These are phyloP conservation scores for Trinorchestia longiramus DNA, from an alignment of 1,140 invertebrate species.

Conservation along the genomic window DNA sequence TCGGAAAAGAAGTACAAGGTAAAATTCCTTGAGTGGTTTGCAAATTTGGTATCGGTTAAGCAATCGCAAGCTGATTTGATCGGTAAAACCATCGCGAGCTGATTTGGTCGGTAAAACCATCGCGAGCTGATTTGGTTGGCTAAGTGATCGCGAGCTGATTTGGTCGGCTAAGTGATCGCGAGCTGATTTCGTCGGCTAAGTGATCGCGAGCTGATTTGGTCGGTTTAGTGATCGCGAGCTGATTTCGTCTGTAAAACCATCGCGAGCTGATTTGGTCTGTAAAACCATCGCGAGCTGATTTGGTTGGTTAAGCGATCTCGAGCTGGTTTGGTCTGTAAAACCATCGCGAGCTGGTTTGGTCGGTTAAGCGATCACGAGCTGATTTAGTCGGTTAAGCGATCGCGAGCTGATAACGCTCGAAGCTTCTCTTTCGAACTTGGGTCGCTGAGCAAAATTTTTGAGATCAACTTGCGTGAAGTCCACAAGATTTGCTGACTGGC, in stretches of 20 bases:
- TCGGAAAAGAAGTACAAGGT: too few species aligned
- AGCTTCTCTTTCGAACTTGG: not conserved
- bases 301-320: not conserved
- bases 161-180: not conserved
- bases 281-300: not conserved
- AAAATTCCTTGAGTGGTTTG: too few species aligned
- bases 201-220: not conserved
- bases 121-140: too few species aligned
- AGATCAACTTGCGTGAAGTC: not conserved
- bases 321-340: not conserved
- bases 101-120: not conserved
- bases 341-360: not conserved
- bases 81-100: not conserved
- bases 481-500: slow-evolving; percentile 30
- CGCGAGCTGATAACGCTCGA: not conserved
- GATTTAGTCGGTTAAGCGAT: slow-evolving; percentile 7
- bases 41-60: too few species aligned
- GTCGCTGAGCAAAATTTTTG: slow-evolving; percentile 8
- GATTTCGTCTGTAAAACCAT: not conserved
- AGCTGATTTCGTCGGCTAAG: not conserved
- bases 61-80: too few species aligned
- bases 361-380: not conserved
- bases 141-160: not conserved
- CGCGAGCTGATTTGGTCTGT: not conserved
- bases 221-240: not conserved